Percentiles rank a stretch among this genome's conserved stretches.
phyloP scores from a whole-genome alignment of 2,797 vertebrate genomes.

The Cirrhinus mrigala region DNA sequence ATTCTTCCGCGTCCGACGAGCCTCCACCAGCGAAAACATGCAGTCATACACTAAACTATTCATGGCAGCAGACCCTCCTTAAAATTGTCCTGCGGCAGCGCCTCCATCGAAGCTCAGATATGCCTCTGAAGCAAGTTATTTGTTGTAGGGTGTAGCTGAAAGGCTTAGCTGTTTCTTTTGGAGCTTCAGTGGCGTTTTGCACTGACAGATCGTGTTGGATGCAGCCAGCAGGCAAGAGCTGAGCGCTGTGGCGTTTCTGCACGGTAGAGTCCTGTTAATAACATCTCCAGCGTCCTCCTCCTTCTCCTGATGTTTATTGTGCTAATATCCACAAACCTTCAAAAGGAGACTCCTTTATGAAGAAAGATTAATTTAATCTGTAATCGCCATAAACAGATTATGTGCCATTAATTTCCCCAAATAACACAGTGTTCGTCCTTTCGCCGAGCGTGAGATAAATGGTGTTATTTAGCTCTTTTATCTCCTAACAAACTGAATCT shows the following conservation, averaged over 20 bases:
- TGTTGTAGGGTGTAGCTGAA: conserved; percentile 72
- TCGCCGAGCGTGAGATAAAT: conserved; percentile 28
- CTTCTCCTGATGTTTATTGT: neutral
- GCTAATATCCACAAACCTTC: conserved; percentile 15
- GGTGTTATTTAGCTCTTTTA: conserved; percentile 51
- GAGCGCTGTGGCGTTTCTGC: conserved; percentile 59
- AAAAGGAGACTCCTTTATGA: conserved; percentile 20
- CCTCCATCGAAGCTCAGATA: conserved; percentile 68
- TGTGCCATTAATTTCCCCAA: conserved; percentile 42
- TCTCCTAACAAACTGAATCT: conserved; percentile 52
- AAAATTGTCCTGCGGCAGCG: conserved; percentile 63
- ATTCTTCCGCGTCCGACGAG: conserved; percentile 49
- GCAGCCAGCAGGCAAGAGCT: conserved; percentile 50
- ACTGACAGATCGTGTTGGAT: conserved; percentile 69
- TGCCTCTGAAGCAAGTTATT: conserved; percentile 76
- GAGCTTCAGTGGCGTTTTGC: conserved; percentile 65
- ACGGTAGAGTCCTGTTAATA: conserved; percentile 67
- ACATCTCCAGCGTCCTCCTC: conserved; percentile 27
- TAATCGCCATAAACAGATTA: conserved; percentile 57
- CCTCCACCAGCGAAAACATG: conserved; percentile 61
- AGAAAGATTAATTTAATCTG: conserved; percentile 41
- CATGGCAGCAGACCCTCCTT: conserved; percentile 51
- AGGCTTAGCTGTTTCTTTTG: conserved; percentile 65
- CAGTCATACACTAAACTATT: conserved; percentile 60
- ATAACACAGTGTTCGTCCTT: conserved; percentile 19